Evolutionary conservation across 2,797 vertebrate genomes (phyloP).

Genomic region (Carcharodon carcharias): DNA sequence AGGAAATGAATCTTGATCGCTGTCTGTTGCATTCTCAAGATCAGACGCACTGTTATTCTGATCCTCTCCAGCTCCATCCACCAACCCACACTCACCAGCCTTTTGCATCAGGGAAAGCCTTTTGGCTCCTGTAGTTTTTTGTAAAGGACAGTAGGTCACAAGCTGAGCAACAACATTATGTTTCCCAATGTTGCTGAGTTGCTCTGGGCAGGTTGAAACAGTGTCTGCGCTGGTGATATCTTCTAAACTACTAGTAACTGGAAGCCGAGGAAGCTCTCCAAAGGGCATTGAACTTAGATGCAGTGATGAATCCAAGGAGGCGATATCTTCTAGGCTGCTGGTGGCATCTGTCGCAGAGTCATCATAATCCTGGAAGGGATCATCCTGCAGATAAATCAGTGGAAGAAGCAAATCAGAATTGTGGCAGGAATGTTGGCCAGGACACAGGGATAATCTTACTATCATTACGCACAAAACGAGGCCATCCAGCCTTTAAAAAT

Average conservation of each 20-base stretch:
- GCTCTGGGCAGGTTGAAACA: background rate
- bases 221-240: background rate
- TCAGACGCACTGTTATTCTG: background rate
- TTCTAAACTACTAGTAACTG: background rate
- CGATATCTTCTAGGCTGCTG: constrained; percentile 71
- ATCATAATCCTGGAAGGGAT: constrained; percentile 62
- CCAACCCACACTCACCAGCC: background rate
- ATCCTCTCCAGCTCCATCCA: background rate
- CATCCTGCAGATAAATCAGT: constrained; percentile 56
- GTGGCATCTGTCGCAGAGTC: constrained; percentile 49
- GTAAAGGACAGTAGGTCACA: background rate
- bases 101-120: background rate
- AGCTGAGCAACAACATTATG: too few relatives aligned
- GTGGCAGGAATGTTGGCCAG: background rate
- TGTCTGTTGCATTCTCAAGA: background rate
- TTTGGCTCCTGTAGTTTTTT: background rate
- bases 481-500: background rate
- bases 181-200: too few relatives aligned
- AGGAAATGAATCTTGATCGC: constrained; percentile 57
- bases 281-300: constrained; percentile 46
- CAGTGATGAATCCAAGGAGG: constrained; percentile 60
- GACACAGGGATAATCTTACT: too few relatives aligned
- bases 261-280: background rate
- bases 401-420: background rate
- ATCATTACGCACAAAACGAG: too few relatives aligned